Evolutionary conservation across 2,888 invertebrate genomes (phyloP).

Genomic region (Diadegma fenestrale): DNA sequence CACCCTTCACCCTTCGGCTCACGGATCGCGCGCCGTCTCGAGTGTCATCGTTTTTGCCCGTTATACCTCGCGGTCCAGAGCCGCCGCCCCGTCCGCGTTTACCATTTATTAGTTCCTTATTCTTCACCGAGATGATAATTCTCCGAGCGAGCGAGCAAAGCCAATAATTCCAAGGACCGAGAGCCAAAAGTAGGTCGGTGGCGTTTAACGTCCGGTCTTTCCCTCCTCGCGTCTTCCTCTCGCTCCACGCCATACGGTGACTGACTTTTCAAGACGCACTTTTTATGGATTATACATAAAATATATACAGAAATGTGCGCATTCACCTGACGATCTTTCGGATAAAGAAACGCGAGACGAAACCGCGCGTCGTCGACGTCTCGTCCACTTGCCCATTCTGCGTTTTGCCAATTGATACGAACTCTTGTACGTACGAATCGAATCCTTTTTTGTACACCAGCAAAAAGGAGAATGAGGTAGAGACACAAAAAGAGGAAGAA

Average conservation of each 20-base stretch:
- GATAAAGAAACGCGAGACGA: constrained; percentile 19
- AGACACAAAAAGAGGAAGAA: constrained; percentile 17
- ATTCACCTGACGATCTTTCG: constrained; percentile 35
- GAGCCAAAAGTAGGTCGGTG: constrained; percentile 63
- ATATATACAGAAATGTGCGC: not conserved
- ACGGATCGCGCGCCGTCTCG: constrained; percentile 36
- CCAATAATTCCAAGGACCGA: constrained; percentile 52
- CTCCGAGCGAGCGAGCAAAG: constrained; percentile 39
- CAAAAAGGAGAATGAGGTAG: constrained; percentile 23
- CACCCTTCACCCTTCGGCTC: constrained; percentile 58
- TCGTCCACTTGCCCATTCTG: constrained; percentile 6
- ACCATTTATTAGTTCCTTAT: constrained; percentile 68
- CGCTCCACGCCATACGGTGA: not conserved
- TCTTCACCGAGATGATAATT: constrained; percentile 56
- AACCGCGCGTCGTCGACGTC: constrained; percentile 16
- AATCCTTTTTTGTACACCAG: constrained; percentile 34
- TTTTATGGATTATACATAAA: not conserved
- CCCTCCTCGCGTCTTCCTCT: not conserved
- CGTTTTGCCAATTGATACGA: constrained; percentile 49
- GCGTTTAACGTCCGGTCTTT: constrained; percentile 57
- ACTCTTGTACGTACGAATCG: constrained; percentile 30
- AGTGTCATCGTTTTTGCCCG: constrained; percentile 65
- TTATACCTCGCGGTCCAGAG: constrained; percentile 36
- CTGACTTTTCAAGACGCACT: constrained; percentile 22
- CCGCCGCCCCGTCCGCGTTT: constrained; percentile 46